Evolutionary conservation across 1,140 invertebrate species (phyloP), one percentile per base, ranked within the genome.

Genomic region (Caerostris darwini): DNA sequence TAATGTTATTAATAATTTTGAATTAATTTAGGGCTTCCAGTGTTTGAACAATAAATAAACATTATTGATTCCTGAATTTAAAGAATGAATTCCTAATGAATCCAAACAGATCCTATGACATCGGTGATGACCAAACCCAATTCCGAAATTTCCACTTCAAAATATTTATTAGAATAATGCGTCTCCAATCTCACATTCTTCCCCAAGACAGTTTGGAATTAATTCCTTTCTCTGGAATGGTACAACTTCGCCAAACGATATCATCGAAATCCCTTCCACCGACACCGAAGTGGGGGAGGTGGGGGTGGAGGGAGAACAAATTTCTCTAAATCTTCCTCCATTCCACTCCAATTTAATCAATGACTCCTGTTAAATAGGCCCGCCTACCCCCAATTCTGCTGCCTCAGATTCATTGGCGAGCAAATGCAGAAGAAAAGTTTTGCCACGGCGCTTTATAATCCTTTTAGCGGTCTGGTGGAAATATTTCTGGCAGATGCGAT

Each of bases 91-190:
- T 19, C 5, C 19, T 34, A 19, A 34, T 77, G 19, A 77, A 77
- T 77, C 50, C 12, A 77, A 77, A 77, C 12, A 77, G 69, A 77
- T 67, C 61, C 14, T 10, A 50, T 50, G 7, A 7, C 19, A 4
- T 3, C 69, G 5, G 19, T 10, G 7, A 77, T 77, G 19, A 77
- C 19, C 69, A 77, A 77, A 77, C 8, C 7, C 19, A 77, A 77
- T 50, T 77, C 50, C 61, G 12, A 77, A 77, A 10, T 77, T 77
- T 50, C 19, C 61, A 17, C 12, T 67, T 14, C 7, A 4, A 77
- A 77, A 34, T 77, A 77, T 50, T 77, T 77, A 77, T 77, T 77
- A 50, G 69, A 77, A 77, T 77, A 77, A 50, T 50, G 69, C 69
- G 50, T 77, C 50, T 50, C 19, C 69, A 77, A 77, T 50, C 69